Evolutionary conservation across 1,140 invertebrate genomes (phyloP).

Genomic region (Diuraphis noxia): DNA sequence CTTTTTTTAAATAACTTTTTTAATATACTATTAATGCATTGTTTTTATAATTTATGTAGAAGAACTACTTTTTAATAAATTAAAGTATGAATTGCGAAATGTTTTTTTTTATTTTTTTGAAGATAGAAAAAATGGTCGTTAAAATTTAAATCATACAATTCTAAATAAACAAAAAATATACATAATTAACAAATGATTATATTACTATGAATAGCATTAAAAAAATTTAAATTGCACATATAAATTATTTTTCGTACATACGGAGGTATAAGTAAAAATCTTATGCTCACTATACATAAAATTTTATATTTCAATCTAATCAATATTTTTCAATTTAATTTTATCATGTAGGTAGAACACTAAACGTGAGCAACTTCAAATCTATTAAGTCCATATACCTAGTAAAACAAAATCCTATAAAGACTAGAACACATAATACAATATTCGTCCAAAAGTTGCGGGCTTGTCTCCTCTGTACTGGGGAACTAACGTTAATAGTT

Average conservation of each 20-base stretch:
- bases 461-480: background rate
- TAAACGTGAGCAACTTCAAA: background rate
- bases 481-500: constrained; percentile 10
- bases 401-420: background rate
- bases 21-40: too few relatives aligned
- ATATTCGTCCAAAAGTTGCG: constrained; percentile 4
- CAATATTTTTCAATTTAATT: constrained; percentile 5
- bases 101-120: background rate
- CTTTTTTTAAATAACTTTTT: too few relatives aligned
- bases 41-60: background rate
- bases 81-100: too few relatives aligned
- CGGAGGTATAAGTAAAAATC: background rate
- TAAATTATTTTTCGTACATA: background rate
- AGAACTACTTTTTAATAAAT: background rate
- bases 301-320: background rate
- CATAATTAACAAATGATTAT: background rate
- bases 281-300: background rate
- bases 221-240: background rate
- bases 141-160: too few relatives aligned
- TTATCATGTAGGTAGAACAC: background rate
- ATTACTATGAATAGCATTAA: background rate
- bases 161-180: too few relatives aligned
- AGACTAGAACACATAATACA: constrained; percentile 1
- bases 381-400: background rate
- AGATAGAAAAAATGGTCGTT: background rate